Evolutionary conservation across 2,113 vertebrate species (phyloP).

Genomic region (Aptenodytes patagonicus): DNA sequence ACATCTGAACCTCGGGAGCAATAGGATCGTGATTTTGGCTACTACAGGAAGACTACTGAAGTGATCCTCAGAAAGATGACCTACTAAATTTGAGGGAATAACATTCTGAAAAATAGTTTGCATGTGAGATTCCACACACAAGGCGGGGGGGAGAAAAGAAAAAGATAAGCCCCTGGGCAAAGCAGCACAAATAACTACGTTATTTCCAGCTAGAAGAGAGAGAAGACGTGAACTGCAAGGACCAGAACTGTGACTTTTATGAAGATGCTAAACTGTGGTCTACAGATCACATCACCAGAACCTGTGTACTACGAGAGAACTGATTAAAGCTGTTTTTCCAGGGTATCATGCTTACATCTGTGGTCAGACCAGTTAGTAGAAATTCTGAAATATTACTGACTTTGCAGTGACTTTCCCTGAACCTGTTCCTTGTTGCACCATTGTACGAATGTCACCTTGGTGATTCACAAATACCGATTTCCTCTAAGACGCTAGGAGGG

Average conservation of each 20-base stretch:
- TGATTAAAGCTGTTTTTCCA: not conserved
- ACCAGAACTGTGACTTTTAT: not conserved
- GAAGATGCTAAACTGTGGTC: not conserved
- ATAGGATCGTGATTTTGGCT: not conserved
- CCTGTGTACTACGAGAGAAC: not conserved
- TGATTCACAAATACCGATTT: not conserved
- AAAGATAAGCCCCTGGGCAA: not conserved
- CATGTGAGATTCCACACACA: not conserved
- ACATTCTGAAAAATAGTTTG: not conserved
- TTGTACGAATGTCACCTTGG: not conserved
- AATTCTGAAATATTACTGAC: not conserved
- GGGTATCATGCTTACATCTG: not conserved
- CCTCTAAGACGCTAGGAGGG: not conserved
- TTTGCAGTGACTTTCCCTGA: not conserved
- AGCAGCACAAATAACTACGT: not conserved
- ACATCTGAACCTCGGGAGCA: not conserved
- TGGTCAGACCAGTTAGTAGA: not conserved
- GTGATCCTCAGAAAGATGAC: not conserved
- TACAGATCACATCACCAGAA: not conserved
- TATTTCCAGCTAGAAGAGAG: not conserved
- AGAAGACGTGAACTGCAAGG: not conserved
- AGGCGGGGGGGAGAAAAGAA: too few relatives aligned
- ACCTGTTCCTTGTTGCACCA: not conserved
- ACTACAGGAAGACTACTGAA: not conserved
- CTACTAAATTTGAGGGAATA: not conserved